Evolutionary conservation across 2,113 vertebrate genomes (phyloP), one percentile per base, ranked within the genome.

Genomic region (Mormoops blainvillei): DNA sequence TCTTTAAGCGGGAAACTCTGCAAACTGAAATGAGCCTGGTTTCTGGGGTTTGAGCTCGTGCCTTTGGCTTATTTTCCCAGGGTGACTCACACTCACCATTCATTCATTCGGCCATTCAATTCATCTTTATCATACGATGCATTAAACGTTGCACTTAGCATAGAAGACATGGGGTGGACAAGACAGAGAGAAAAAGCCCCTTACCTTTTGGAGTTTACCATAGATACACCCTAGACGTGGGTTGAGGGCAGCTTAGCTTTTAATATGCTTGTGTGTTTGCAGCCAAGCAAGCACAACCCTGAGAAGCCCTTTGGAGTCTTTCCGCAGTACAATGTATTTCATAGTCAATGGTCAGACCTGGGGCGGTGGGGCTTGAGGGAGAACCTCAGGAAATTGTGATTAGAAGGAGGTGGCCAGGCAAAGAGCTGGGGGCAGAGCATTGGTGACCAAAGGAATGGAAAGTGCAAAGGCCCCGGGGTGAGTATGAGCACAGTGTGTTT

Each of bases 1-100:
- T 52, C 43, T 85, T 65, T 61, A 80, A 74, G 63, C 81, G n/a
- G 58, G 67, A 84, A 92, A 2, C 36, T 61, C 87, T 87, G 81
- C 92, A 73, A 43, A 89, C 36, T 13, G 56, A 76, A 71, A 56
- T 7, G 33, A 73, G 28, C 31, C 4, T 22, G 28, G 7, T 87
- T 84, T 45, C 68, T 52, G 50, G 84, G 36, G 14, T 48, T 80
- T 78, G 74, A 73, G 41, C 58, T 74, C 26, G 24, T 61, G 50
- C 16, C 10, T 67, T 90, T 38, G 81, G 73, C 36, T 76, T 87
- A 6, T n/a, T 67, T 89, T 63, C 12, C 48, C 33, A 48, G 20
- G 67, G 87, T 78, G 81, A 74, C 65, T 54, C 43, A 68, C 18
- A 24, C 13, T 38, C 10, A 19, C 8, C 81, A 5, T 52, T 85